phyloP scores from a whole-genome alignment of 2,113 vertebrate genomes.

The Prietella phreatophila region DNA sequence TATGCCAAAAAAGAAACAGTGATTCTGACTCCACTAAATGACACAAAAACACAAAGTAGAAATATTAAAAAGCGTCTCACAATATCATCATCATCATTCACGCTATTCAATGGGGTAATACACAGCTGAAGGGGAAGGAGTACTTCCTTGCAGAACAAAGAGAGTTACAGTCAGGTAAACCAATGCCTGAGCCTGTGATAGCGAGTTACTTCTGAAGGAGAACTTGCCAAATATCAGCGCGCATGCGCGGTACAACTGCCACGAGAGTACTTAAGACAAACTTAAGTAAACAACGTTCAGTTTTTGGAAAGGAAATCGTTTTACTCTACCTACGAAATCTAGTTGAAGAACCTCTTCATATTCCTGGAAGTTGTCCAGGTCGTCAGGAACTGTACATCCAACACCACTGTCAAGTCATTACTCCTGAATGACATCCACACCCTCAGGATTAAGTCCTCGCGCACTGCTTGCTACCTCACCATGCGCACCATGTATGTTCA shows the following conservation, averaged over 20 bases:
- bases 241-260: constrained; percentile 31
- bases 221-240: constrained; percentile 20
- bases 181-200: not conserved
- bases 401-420: not conserved
- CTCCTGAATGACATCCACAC: not conserved
- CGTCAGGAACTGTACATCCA: not conserved
- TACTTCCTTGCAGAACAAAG: not conserved
- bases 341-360: not conserved
- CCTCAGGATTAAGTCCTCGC: not conserved
- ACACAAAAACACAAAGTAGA: not conserved
- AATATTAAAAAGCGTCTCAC: not conserved
- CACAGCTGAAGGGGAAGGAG: not conserved
- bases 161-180: not conserved
- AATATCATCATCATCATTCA: not conserved
- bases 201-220: not conserved
- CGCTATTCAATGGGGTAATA: not conserved
- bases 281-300: constrained; percentile 11
- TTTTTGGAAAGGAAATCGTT: not conserved
- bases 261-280: not conserved
- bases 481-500: not conserved
- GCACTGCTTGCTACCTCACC: not conserved
- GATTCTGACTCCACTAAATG: not conserved
- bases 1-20: not conserved
- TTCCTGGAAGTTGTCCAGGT: not conserved
- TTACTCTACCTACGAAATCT: not conserved